Percentiles rank a stretch among this genome's conserved stretches.
Conservation (phyloP, 2,113 vertebrate species). For the Nansenia antarctica region DNA sequence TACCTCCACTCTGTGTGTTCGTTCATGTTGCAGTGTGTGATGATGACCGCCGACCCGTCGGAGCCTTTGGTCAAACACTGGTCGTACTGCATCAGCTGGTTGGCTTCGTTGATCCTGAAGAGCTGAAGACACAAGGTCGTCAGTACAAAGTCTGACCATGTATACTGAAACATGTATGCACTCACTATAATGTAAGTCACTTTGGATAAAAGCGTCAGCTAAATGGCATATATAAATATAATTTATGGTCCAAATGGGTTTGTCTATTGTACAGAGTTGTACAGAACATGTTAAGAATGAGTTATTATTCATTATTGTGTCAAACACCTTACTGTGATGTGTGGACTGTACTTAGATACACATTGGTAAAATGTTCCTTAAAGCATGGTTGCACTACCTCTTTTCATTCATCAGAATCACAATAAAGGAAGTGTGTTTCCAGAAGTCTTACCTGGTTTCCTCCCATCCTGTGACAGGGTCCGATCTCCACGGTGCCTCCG, state of each 20-base stretch:
- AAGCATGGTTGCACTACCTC: no score
- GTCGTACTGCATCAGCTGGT: conserved; percentile 97
- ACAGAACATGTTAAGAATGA: no score
- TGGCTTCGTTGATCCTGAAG: conserved; percentile 96
- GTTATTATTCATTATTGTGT: no score
- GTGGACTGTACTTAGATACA: no score
- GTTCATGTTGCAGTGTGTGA: conserved; percentile 91
- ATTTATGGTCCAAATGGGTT: no score
- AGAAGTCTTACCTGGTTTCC: conserved; percentile 96
- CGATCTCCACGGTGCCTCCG: conserved; percentile 88
- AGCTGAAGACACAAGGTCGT: conserved; percentile 76
- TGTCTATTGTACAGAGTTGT: no score
- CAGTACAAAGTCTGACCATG: neutral
- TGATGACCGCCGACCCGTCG: conserved; percentile 85
- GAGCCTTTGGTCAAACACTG: conserved; percentile 89
- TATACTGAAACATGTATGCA: neutral
- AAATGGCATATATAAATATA: no score
- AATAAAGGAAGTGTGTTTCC: neutral
- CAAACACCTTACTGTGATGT: no score
- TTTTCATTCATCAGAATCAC: no score
- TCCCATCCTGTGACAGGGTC: conserved; percentile 96
- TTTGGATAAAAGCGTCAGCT: no score
- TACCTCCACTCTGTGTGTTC: conserved; percentile 93
- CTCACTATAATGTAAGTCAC: no score
- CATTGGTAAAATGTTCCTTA: no score